Percentiles rank a stretch among this genome's conserved stretches.
Conservation (phyloP, 2,113 vertebrate species). For the Probosciger aterrimus region DNA sequence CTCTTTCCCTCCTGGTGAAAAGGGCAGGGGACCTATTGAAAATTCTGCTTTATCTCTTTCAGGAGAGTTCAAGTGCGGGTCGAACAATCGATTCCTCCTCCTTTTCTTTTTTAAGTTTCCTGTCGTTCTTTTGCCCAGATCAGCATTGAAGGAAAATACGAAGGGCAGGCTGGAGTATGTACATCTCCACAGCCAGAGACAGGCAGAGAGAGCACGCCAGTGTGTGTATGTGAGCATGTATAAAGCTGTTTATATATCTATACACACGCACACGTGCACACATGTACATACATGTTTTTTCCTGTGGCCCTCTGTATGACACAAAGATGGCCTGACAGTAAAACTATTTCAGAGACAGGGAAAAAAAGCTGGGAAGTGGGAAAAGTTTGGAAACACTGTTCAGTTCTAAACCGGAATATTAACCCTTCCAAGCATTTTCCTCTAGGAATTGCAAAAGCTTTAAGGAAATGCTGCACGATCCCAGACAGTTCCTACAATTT, state of each 20-base stretch:
- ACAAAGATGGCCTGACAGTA: not conserved
- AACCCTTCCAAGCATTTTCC: constrained; percentile 33
- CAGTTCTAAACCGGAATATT: not conserved
- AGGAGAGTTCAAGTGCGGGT: constrained; percentile 94
- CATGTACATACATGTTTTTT: not conserved
- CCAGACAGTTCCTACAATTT: constrained; percentile 22
- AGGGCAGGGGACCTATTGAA: constrained; percentile 87
- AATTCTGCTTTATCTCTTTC: constrained; percentile 90
- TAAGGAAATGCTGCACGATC: not conserved
- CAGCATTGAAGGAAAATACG: constrained; percentile 84
- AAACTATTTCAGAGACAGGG: not conserved
- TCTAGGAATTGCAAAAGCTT: constrained; percentile 4
- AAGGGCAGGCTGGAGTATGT: constrained; percentile 84
- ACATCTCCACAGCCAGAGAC: constrained; percentile 26
- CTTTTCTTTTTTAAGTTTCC: constrained; percentile 91
- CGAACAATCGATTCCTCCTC: constrained; percentile 92
- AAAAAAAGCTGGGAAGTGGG: not conserved
- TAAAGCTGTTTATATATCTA: not conserved
- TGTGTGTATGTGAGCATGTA: not conserved
- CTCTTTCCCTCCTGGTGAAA: constrained; percentile 85
- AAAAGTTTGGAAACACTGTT: constrained; percentile 51
- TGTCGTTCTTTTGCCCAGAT: constrained; percentile 91
- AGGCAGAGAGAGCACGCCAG: not conserved
- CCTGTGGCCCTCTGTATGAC: not conserved
- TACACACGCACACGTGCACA: not conserved